phyloP scores from a whole-genome alignment of 64 coral and sea anemone species.

The Montipora capricornis region DNA sequence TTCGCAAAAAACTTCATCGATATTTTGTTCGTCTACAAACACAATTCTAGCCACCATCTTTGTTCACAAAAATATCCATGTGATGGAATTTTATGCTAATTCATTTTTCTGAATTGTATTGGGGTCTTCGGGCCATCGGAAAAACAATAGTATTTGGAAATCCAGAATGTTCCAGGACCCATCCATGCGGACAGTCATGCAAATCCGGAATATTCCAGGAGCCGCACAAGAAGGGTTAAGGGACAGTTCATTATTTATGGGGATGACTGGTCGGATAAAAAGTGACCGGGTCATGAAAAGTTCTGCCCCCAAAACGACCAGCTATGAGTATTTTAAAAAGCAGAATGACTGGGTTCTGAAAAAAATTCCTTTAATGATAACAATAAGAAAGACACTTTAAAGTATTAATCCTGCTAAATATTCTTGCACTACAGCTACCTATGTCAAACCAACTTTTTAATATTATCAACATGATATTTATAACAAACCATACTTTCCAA shows the following conservation, averaged over 20 bases:
- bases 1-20: no score
- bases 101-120: no score
- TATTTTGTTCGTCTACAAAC: no score
- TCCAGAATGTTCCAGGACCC: no score
- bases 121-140: no score
- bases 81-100: no score
- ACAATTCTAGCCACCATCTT: no score
- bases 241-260: slow-evolving; percentile 25
- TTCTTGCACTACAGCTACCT: neutral
- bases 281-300: neutral
- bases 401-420: neutral
- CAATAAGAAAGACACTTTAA: neutral
- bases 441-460: neutral
- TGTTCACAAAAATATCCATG: no score
- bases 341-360: neutral
- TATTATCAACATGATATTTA: no score
- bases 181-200: no score
- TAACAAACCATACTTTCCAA: neutral
- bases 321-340: neutral
- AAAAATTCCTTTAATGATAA: neutral
- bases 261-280: slow-evolving; percentile 11
- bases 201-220: no score
- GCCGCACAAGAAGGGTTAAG: neutral
- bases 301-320: neutral
- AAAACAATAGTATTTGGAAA: no score